These are phyloP conservation scores for Gadus macrocephalus DNA, from an alignment of 2,113 vertebrate species.

Conservation along the genomic window DNA sequence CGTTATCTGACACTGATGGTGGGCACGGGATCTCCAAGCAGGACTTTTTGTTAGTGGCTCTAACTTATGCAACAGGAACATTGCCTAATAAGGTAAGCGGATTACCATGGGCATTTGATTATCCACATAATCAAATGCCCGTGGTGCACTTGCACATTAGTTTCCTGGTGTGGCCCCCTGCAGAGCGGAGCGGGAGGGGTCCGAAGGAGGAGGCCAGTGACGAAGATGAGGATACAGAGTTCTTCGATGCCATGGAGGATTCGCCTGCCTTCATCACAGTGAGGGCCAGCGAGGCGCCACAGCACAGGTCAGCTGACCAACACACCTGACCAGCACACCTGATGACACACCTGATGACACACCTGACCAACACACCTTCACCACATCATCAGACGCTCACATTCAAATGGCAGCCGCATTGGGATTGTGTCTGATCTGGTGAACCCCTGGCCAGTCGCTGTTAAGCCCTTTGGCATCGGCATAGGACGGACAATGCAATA, in stretches of 20 bases:
- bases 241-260: conserved; percentile 99
- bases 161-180: not conserved
- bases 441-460: no score
- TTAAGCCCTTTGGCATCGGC: no score
- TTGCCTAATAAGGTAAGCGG: conserved; percentile 47
- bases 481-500: no score
- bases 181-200: conserved; percentile 73
- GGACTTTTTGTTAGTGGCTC: conserved; percentile 18
- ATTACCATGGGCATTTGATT: conserved; percentile 53
- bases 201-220: conserved; percentile 92
- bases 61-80: conserved; percentile 41
- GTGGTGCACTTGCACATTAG: not conserved
- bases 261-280: conserved; percentile 95
- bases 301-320: conserved; percentile 79
- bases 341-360: not conserved
- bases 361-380: not conserved
- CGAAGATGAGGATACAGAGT: conserved; percentile 99
- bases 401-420: no score
- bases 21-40: not conserved
- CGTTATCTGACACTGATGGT: not conserved
- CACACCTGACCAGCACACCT: not conserved
- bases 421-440: no score
- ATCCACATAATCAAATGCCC: not conserved
- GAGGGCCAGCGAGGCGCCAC: conserved; percentile 81
- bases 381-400: no score